Evolutionary conservation across 2,113 vertebrate species (phyloP).

Genomic region (Lepus europaeus): DNA sequence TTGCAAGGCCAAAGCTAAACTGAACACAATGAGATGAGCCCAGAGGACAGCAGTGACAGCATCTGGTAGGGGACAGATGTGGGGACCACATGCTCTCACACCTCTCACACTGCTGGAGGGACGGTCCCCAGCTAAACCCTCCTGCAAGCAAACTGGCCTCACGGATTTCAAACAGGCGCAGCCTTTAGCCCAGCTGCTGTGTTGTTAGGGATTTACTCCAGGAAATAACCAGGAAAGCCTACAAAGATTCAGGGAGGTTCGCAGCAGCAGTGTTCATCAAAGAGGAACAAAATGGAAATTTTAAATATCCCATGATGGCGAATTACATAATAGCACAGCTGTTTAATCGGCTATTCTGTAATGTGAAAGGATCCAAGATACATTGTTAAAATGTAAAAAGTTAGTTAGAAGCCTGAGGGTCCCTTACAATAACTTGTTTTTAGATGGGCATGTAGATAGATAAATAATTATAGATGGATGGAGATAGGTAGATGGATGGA

Average conservation of each 20-base stretch:
- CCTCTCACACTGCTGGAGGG: too few relatives aligned
- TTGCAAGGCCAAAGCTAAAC: neutral
- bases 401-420: neutral
- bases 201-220: neutral
- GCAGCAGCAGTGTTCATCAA: neutral
- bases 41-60: neutral
- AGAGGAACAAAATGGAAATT: neutral
- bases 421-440: neutral
- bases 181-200: neutral
- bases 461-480: neutral
- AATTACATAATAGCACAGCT: neutral
- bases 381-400: neutral
- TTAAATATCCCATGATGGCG: neutral
- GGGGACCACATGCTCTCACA: rapidly evolving
- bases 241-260: neutral
- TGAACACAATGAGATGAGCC: neutral
- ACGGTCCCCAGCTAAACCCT: neutral
- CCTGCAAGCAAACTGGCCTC: neutral
- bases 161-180: neutral
- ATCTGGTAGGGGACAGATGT: neutral
- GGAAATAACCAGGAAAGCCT: neutral
- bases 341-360: neutral
- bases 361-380: neutral
- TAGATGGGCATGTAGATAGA: neutral
- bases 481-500: neutral